Conservation (phyloP, 2,797 vertebrate genomes). For the Molossus alvarezi region DNA sequence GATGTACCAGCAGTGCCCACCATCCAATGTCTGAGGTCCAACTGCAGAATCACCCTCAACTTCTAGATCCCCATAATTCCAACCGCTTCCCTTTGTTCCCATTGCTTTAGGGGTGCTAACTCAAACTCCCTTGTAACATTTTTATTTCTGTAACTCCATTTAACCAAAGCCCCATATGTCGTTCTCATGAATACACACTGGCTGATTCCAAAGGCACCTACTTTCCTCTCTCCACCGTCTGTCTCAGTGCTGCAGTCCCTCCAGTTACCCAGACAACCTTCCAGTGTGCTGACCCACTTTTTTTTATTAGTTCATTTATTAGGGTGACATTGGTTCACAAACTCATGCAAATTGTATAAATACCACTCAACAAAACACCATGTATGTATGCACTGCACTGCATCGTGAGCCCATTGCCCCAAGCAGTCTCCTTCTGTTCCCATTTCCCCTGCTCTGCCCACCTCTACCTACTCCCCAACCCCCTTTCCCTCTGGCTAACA, state of each 20-base stretch:
- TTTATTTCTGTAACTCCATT: background rate
- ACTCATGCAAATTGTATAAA: no score
- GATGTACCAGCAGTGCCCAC: background rate
- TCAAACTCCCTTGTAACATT: background rate
- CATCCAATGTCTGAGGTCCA: background rate
- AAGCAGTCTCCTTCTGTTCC: no score
- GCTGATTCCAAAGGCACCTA: background rate
- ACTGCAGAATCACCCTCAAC: background rate
- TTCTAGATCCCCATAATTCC: background rate
- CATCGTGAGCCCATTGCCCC: no score
- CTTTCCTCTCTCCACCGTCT: background rate
- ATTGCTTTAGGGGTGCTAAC: background rate
- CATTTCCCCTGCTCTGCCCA: no score
- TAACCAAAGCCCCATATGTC: background rate
- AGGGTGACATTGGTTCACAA: no score
- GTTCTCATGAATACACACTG: background rate
- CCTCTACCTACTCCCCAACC: no score
- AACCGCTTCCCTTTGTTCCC: no score
- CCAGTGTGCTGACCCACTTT: background rate
- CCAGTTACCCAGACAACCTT: no score
- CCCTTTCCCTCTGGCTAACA: no score
- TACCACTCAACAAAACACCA: no score
- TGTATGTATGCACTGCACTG: no score
- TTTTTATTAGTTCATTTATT: no score
- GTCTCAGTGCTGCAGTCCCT: background rate